Evolutionary conservation across 2,888 invertebrate genomes (phyloP), one percentile per base, ranked within the genome.

Genomic region (Tenodera sinensis): DNA sequence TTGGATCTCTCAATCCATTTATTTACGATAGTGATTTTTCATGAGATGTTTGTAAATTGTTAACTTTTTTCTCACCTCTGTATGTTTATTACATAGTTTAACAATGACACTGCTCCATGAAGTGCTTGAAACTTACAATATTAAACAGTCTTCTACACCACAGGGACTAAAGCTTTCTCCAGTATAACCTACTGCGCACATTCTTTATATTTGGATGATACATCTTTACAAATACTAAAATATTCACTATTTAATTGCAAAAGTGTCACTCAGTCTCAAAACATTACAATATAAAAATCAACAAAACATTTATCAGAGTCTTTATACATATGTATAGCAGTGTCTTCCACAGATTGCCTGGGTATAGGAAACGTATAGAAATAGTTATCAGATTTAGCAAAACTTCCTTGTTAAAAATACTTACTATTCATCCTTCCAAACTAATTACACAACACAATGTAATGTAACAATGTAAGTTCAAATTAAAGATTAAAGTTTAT

Each of bases 1-100:
- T 71, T 71, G 87, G 71, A 86, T 89, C 89, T 89, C 89, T 89
- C 88, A 89, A 88, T 83, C 88, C 88, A 85, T 88, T 85, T 88
- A 83, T 82, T 42, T 71, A 85, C 25, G 87, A 34, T 87, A 87
- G 15, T 87, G 87, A 87, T 34, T 87, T 28, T 84, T 28, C 30
- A 81, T 86, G 28, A 83, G 83, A 87, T 34, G 82, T 42, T 34
- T 34, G 34, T 87, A 87, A 87, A 82, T 83, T n/a, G 15, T 30
- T 83, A 34, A 20, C 25, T 54, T 86, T 81, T 86, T n/a, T 54
- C n/a, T 83, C 42, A 28, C 30, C 71, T 87, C 83, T 81, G 83
- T 83, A 42, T 86, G 28, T 84, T 42, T 54, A 84, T 88, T 84
- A 88, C 84, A 88, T 84, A 88, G 83, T 83, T 85, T 83, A 89